These are phyloP conservation scores for Eristalis tenax DNA, from an alignment of 2,888 invertebrate genomes.

Conservation along the genomic window DNA sequence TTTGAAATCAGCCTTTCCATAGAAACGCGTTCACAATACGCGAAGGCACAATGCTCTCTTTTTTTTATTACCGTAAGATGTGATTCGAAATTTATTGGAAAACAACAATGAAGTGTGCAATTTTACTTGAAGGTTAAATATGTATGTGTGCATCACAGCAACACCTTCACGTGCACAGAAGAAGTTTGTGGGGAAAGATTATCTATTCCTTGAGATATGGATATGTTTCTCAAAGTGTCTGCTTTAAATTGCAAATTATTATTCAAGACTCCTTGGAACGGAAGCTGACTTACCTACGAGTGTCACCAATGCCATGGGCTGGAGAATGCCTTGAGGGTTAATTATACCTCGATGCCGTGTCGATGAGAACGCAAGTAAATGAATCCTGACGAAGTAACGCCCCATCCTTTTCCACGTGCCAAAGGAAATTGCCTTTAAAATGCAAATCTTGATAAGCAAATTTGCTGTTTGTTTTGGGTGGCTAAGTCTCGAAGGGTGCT, in stretches of 20 bases:
- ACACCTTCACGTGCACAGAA: neutral
- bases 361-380: neutral
- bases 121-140: neutral
- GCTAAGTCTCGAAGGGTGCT: neutral
- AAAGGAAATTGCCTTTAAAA: slow-evolving; percentile 44
- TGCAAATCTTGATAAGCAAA: slow-evolving; percentile 40
- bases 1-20: slow-evolving; percentile 8
- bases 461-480: slow-evolving; percentile 11
- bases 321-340: slow-evolving; percentile 21
- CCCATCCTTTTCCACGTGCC: neutral
- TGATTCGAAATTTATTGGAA: slow-evolving; percentile 67
- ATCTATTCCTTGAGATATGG: neutral
- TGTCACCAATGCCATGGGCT: neutral
- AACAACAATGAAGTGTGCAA: slow-evolving; percentile 60
- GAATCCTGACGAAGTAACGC: neutral
- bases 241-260: neutral
- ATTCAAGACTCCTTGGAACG: neutral
- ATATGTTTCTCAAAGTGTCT: neutral
- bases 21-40: neutral
- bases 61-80: slow-evolving; percentile 43
- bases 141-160: neutral
- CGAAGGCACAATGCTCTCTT: neutral
- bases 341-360: neutral
- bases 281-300: neutral
- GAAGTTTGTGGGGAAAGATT: neutral